phyloP scores from a whole-genome alignment of 2,888 invertebrate species.

The Orthosia gothica region DNA sequence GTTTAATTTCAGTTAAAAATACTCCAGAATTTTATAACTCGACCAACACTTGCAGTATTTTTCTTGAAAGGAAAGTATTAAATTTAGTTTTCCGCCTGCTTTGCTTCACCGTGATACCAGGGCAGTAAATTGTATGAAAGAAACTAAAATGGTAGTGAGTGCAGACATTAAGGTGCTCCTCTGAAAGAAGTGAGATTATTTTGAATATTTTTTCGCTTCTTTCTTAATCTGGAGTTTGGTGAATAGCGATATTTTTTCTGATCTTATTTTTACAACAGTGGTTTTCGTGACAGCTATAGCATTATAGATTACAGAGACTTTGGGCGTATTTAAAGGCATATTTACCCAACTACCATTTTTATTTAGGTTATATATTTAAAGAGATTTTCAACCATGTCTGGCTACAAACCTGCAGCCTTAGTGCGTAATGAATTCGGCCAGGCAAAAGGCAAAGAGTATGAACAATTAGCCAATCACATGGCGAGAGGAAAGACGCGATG shows the following conservation, averaged over 20 bases:
- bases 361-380: too few relatives aligned
- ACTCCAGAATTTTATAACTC: constrained; percentile 33
- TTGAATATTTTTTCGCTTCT: constrained; percentile 17
- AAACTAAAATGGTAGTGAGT: constrained; percentile 57
- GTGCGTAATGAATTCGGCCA: too few relatives aligned
- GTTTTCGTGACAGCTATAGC: not conserved
- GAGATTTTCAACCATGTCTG: too few relatives aligned
- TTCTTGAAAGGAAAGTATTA: constrained; percentile 60
- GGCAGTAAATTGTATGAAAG: constrained; percentile 58
- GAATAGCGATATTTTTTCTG: constrained; percentile 14
- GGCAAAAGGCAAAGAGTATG: too few relatives aligned
- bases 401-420: too few relatives aligned
- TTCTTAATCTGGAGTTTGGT: not conserved
- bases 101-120: constrained; percentile 48
- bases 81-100: constrained; percentile 57
- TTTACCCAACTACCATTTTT: too few relatives aligned
- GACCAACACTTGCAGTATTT: constrained; percentile 49
- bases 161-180: constrained; percentile 31
- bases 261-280: not conserved
- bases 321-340: too few relatives aligned
- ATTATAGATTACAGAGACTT: not conserved
- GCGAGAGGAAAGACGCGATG: too few relatives aligned
- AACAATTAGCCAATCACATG: too few relatives aligned
- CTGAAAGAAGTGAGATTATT: constrained; percentile 31
- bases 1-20: constrained; percentile 46